phyloP scores from a whole-genome alignment of 2,113 vertebrate genomes.

The Neodontobutis hainanensis region DNA sequence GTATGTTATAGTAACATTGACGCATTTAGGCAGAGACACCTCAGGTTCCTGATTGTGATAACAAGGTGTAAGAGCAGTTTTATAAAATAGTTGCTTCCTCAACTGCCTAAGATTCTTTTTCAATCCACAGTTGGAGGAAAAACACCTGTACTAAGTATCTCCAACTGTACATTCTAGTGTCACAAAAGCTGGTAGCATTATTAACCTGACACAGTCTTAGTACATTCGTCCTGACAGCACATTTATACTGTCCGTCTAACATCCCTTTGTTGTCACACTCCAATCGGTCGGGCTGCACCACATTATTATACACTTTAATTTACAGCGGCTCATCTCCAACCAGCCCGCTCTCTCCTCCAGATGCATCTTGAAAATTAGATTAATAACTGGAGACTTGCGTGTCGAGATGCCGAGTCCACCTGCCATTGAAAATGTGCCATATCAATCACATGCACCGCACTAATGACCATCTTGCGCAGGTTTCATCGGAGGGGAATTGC shows the following conservation, averaged over 20 bases:
- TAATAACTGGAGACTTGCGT: constrained; percentile 61
- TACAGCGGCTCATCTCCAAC: constrained; percentile 49
- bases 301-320: constrained; percentile 60
- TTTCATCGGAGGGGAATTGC: constrained; percentile 55
- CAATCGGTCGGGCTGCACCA: constrained; percentile 17
- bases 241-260: constrained; percentile 32
- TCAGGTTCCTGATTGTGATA: too few species aligned
- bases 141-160: constrained; percentile 22
- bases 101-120: too few species aligned
- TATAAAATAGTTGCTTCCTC: too few species aligned
- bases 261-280: constrained; percentile 19
- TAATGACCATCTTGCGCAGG: constrained; percentile 69
- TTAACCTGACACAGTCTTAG: constrained; percentile 44
- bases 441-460: constrained; percentile 68
- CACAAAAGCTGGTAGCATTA: constrained; percentile 34
- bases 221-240: constrained; percentile 27
- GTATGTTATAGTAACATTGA: too few species aligned
- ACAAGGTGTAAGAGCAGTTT: too few species aligned
- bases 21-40: too few species aligned
- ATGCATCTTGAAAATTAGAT: constrained; percentile 68
- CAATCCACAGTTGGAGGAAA: too few species aligned
- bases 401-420: constrained; percentile 65
- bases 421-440: constrained; percentile 68
- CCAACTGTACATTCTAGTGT: constrained; percentile 12
- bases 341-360: constrained; percentile 49